phyloP scores from a whole-genome alignment of 2,113 vertebrate species.

The Dunckerocampus dactyliophorus region DNA sequence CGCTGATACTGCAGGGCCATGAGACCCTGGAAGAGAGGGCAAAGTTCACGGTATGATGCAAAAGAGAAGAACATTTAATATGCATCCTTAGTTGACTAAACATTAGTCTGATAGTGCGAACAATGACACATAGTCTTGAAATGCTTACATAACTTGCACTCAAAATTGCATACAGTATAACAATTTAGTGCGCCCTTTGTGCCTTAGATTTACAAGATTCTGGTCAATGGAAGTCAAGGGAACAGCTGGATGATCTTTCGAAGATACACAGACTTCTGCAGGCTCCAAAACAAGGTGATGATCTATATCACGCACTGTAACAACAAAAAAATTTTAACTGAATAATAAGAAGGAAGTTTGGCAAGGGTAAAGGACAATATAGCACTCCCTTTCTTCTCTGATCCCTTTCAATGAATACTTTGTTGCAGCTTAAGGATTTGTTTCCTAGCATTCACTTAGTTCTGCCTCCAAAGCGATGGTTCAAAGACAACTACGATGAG shows the following conservation, averaged over 20 bases:
- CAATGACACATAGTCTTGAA: background rate
- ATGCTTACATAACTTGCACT: background rate
- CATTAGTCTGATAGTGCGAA: background rate
- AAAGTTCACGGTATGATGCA: constrained; percentile 84
- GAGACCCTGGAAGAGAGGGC: constrained; percentile 88
- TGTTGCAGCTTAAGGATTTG: constrained; percentile 82
- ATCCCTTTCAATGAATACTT: background rate
- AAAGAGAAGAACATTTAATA: background rate
- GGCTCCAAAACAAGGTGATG: constrained; percentile 85
- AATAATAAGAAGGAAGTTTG: background rate
- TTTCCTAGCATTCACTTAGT: constrained; percentile 82
- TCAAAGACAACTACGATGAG: constrained; percentile 79
- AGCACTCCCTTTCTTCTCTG: background rate
- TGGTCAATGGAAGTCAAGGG: constrained; percentile 79
- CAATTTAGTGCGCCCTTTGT: background rate
- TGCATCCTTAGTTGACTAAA: background rate
- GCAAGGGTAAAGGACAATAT: background rate
- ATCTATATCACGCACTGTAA: no score
- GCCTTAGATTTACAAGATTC: constrained; percentile 85
- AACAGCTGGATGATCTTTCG: constrained; percentile 90
- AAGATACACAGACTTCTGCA: constrained; percentile 86
- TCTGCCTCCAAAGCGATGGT: constrained; percentile 87
- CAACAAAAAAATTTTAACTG: background rate
- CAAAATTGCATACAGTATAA: background rate
- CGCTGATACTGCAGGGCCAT: constrained; percentile 80